Base-by-base conservation (phyloP, 2,113 vertebrate species). In the Psammodynastes pulverulentus region DNA sequence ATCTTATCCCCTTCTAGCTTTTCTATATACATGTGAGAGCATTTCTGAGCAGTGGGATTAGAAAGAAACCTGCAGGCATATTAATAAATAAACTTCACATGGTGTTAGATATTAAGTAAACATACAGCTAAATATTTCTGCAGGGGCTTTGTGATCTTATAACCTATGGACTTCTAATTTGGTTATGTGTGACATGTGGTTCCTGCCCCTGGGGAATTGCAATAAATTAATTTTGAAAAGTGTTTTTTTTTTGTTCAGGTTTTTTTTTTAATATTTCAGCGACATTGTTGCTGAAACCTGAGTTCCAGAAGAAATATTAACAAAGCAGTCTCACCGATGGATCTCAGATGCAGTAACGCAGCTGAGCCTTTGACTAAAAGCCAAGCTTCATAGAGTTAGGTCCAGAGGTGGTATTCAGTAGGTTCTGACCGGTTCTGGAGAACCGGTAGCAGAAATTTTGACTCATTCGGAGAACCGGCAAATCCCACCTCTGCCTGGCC, bases 21-120 rank as follows among this genome's bases (percentile, higher is more conserved):
- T 95, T 94, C 92, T 97, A 96, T 96, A 97, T 97, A 86, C 84
- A 29, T n/a, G 67, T 96, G 92, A 95, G 96, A 96, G 96, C 86
- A 97, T 98, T 97, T 97, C 62, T 96, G 96, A 97, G 97, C 97
- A 97, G 96, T 93, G 86, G 97, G 97, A 98, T 98, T 97, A 98
- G 96, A 98, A 95, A 97, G 93, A 97, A 98, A 97, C 97, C 98
- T 97, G 97, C 96, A 97, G 97, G 97, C 97, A 97, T 97, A 97
- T 98, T 98, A 98, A 98, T 98, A 98, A 98, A 98, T 98, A 98
- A 97, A 97, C 97, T 98, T 97, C 96, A 97, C 97, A 98, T 97
- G 97, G 97, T 97, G 96, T 97, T 98, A 97, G 97, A 97, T 98
- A 97, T 98, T 98, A 98, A 97, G 97, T 98, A 98, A 98, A 98